These are phyloP conservation scores for Sebastes hubbsi DNA, from an alignment of 2,797 vertebrate genomes.

Conservation along the genomic window DNA sequence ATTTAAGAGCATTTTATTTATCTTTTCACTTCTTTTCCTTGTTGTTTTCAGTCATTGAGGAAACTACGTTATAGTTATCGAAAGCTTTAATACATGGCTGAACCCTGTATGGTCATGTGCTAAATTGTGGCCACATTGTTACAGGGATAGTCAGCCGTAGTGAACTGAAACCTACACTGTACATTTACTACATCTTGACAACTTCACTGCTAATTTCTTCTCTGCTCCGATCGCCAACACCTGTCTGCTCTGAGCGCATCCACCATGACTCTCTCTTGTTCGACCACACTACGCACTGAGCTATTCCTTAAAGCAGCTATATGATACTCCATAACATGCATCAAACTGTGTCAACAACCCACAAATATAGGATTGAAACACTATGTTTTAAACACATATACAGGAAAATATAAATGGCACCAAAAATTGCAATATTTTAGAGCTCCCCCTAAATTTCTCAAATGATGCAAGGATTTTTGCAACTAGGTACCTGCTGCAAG, in stretches of 20 bases:
- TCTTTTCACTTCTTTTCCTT: neutral
- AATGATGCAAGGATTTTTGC: neutral
- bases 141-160: neutral
- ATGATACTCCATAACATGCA: too few species aligned
- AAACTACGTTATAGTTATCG: neutral
- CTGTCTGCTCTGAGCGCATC: too few species aligned
- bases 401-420: too few species aligned
- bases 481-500: too few species aligned
- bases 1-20: neutral
- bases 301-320: too few species aligned
- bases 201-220: neutral
- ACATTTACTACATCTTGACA: neutral
- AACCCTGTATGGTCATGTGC: neutral
- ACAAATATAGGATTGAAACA: neutral
- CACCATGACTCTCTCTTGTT: too few species aligned
- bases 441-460: neutral
- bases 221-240: neutral
- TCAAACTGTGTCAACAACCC: neutral
- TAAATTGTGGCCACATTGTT: neutral
- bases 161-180: neutral
- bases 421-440: too few species aligned
- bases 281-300: too few species aligned
- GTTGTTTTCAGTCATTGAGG: neutral
- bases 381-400: too few species aligned
- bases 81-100: neutral